Base-by-base conservation (phyloP, 1,140 invertebrate species). In the Chelonus insularis region DNA sequence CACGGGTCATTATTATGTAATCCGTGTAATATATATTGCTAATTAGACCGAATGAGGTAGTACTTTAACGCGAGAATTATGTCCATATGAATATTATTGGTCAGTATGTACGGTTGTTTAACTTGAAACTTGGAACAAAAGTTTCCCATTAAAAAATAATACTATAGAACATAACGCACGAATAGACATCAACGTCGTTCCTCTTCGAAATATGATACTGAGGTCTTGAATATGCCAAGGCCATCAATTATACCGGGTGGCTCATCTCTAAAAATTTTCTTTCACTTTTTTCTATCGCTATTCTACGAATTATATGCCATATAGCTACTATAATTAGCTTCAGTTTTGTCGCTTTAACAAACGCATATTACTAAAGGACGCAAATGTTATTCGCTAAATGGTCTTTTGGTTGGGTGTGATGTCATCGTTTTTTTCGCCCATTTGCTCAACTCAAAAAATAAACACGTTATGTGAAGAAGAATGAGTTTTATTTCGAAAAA, bases 191-290 rank as follows among this genome's bases (percentile, higher is more conserved):
- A 21, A 47, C 23, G 21, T 16, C 18, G 41, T 43, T 20, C 57
- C 62, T 64, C 58, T 50, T 37, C 68, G 72, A 75, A 73, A 73
- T 72, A 67, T 66, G 72, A 75, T 70, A 73, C 72, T 69, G 63
- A 56, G 66, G 68, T 70, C 66, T 63, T 65, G 66, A 65, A 60
- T 68, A 52, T 69, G 68, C 64, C 68, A 67, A 69, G 70, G 67
- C 60, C 63, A 65, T 60, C 50, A 37, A 54, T 52, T 50, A 29
- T 20, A 41, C 37, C 50, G 50, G 47, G 50, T 43, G 20, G 34
- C 39, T 48, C 57, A 60, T 29, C 45, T 5, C 41, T 43, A 16
- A 43, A 14, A 14, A 43, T 29, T 29, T 29, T 29, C 45, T 39
- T 25, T 48, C 23, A 50, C 54, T 20, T 39, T 43, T 43, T 43